Evolutionary conservation across 2,797 vertebrate species (phyloP).

Genomic region (Aquila chrysaetos): DNA sequence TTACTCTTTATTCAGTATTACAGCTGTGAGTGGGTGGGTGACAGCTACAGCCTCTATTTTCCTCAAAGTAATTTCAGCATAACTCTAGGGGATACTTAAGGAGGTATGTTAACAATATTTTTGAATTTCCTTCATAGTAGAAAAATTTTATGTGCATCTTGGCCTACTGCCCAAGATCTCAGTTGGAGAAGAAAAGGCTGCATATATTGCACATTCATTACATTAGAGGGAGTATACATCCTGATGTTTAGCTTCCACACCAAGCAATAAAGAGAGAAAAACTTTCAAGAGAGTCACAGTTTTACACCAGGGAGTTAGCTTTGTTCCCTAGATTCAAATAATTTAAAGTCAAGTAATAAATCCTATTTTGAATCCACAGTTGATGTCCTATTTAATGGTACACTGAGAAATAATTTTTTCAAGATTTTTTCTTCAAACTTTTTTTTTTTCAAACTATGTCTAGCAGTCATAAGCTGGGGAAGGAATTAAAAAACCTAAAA

Average conservation of each 20-base stretch:
- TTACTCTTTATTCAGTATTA: not conserved
- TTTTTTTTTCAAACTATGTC: not conserved
- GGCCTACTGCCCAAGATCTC: not conserved
- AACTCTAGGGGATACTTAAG: conserved; percentile 19
- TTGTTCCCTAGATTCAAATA: not conserved
- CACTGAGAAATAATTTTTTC: not conserved
- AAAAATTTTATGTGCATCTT: not conserved
- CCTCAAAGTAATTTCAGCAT: not conserved
- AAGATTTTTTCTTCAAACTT: not conserved
- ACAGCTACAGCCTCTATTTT: not conserved
- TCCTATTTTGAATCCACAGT: not conserved
- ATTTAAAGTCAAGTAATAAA: not conserved
- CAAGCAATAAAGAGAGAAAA: not conserved
- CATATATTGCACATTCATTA: not conserved
- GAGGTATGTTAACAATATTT: not conserved
- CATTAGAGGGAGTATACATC: not conserved
- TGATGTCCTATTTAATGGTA: not conserved
- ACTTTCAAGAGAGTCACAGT: not conserved
- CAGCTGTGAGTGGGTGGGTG: not conserved
- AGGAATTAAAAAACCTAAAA: not conserved
- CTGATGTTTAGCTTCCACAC: not conserved
- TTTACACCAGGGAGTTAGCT: not conserved
- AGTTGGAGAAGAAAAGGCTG: not conserved
- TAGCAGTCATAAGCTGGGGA: not conserved
- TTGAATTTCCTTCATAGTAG: not conserved